Conservation (phyloP, 1,140 invertebrate species). For the Psix sp. region DNA sequence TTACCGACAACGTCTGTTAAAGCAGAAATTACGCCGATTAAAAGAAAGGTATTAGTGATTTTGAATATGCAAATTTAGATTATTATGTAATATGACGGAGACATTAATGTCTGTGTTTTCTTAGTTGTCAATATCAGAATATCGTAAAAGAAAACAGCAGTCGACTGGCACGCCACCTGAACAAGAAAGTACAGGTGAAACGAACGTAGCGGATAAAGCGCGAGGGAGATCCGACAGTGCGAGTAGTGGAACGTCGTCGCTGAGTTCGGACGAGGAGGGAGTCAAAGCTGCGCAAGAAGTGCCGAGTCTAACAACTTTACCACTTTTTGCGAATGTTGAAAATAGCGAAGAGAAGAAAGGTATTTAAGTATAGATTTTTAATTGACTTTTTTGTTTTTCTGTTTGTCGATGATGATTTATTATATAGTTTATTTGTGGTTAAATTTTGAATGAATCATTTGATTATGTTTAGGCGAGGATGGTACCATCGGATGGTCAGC, state of each 20-base stretch:
- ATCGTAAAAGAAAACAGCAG: slow-evolving; percentile 81
- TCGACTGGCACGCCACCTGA: slow-evolving; percentile 71
- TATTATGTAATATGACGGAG: too few species aligned
- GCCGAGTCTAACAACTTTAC: slow-evolving; percentile 68
- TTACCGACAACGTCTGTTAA: slow-evolving; percentile 60
- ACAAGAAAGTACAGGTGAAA: slow-evolving; percentile 68
- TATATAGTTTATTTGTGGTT: background rate
- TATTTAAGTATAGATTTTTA: too few species aligned
- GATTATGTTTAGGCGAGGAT: slow-evolving; percentile 62
- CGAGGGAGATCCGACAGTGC: slow-evolving; percentile 76
- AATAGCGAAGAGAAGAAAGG: slow-evolving; percentile 73
- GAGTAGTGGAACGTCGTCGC: slow-evolving; percentile 77
- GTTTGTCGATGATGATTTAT: slow-evolving; percentile 22
- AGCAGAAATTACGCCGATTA: slow-evolving; percentile 69
- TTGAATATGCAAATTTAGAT: background rate
- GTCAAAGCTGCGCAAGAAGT: slow-evolving; percentile 65
- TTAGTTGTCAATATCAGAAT: slow-evolving; percentile 84
- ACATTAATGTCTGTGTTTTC: slow-evolving; percentile 52
- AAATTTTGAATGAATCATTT: background rate
- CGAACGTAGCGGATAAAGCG: slow-evolving; percentile 67
- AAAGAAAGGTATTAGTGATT: slow-evolving; percentile 74
- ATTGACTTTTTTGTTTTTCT: too few species aligned
- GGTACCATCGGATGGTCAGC: slow-evolving; percentile 76
- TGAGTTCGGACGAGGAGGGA: slow-evolving; percentile 78
- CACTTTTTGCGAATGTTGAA: slow-evolving; percentile 69